Base-by-base conservation (phyloP, 2,888 invertebrate species). In the Choreutis nemorana region DNA sequence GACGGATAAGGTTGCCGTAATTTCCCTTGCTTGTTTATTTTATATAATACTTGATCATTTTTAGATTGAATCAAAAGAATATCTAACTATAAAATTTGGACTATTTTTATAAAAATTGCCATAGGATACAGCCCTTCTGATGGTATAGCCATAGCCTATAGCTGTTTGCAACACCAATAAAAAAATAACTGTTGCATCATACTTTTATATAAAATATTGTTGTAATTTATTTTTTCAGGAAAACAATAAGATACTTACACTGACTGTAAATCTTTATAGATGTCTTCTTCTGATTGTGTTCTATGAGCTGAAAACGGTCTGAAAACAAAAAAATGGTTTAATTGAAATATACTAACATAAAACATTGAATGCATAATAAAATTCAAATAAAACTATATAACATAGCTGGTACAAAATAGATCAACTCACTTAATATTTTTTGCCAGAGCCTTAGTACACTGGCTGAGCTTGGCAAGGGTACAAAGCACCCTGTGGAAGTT, bases 401-500 rank as follows among this genome's bases (percentile, higher is more conserved):
- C 18, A 6, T 8, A 18, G 8, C 8, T 18, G 8, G 18, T 18
- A 6, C 5, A 18, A 18, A 18, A 18, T 32, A 27, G 18, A 31
- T 14, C 9, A 36, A 85, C 91, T 89, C 73, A 94, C 94, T 81
- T 75, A 48, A 92, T 84, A 53, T 86, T 86, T 49, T 82, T 82
- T 9, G 82, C 73, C 15, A 70, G 33, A 9, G 89, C 86, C 64
- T 88, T 89, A 1, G 86, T 82, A 44, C 89, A 89, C 54, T 90
- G 87, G 31, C 96, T 97, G 35, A 97, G 81, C 55, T 89, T 90
- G 4, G 96, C 93, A 30, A 97, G 78, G 0, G 95, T 95, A 56
- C 91, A 90, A 37, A 97, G 80, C 20, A 97, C 97, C 55, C 91
- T 87, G 70, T 93, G 92, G 72, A 99, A 98, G 75, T 97, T 94